phyloP scores from a whole-genome alignment of 2,888 invertebrate species.

The Latrodectus hesperus region DNA sequence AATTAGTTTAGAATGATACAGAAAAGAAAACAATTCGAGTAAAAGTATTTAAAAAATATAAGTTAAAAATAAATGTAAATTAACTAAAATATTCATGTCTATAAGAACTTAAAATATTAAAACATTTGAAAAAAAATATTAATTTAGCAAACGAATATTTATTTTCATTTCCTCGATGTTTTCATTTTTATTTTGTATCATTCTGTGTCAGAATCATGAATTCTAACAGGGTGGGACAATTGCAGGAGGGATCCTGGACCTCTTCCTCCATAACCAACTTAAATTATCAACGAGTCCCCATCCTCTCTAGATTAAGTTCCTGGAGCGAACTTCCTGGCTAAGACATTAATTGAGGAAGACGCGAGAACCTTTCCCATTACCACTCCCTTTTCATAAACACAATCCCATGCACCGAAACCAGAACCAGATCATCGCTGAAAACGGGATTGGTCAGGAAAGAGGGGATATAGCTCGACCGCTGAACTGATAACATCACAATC shows the following conservation, averaged over 20 bases:
- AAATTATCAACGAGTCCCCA: conserved; percentile 25
- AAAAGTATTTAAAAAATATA: no score
- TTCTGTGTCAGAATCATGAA: no score
- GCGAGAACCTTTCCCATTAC: conserved; percentile 50
- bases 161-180: no score
- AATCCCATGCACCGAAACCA: conserved; percentile 46
- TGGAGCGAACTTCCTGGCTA: conserved; percentile 17
- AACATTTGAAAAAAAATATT: no score
- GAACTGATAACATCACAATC: conserved; percentile 53
- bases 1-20: no score
- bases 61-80: no score
- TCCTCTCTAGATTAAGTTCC: conserved; percentile 28
- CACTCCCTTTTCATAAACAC: conserved; percentile 51
- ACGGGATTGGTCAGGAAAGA: conserved; percentile 29
- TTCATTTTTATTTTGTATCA: no score
- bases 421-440: conserved; percentile 47
- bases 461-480: conserved; percentile 23
- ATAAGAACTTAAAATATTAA: no score
- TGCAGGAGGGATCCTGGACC: neutral
- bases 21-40: no score
- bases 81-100: no score
- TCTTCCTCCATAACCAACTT: neutral
- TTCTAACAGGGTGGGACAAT: no score
- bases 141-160: no score
- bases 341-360: conserved; percentile 51